Evolutionary conservation across 2,888 invertebrate genomes (phyloP), one percentile per base, ranked within the genome.

Genomic region (Rhopalosiphum nymphaeae): DNA sequence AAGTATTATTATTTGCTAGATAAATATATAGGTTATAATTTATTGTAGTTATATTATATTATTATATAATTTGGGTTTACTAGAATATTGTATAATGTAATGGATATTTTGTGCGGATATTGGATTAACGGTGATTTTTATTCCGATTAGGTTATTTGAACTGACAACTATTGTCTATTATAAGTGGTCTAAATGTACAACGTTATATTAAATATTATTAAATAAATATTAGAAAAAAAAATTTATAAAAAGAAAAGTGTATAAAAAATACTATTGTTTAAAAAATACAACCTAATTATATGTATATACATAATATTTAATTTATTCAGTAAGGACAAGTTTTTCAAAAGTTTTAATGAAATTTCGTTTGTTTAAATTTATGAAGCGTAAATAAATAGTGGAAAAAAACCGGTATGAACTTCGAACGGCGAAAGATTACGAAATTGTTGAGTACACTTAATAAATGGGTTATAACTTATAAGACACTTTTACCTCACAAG

Each of bases 401-500:
- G 49, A 78, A 49, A 90, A 90, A 44, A 44, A 67, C 13, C 53
- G 13, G 29, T 26, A 57, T 78, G 36, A 26, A 78, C 90, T 91
- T 67, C 36, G 49, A 25, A 36, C 36, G 16, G 67, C 26, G 36
- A 46, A 46, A 49, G 67, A 49, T 91, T n/a, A 53, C 42, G 13
- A 67, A 91, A 91, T 91, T 3, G 29, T 53, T 5, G 53, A 46
- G 84, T 91, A 26, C 16, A 91, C 29, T 91, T 56, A 29, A 56
- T 85, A 91, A 84, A 56, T 57, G 42, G 56, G 57, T 89, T 89
- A 89, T 89, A 91, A 49, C 42, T 89, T 89, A 89, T 57, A 91
- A 49, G 21, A 42, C 84, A 91, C 91, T 91, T 91, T 91, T 91
- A 91, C 84, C 56, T 85, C 44, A 56, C 84, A 16, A 91, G 67